Evolutionary conservation across 1,140 invertebrate genomes (phyloP), one percentile per base, ranked within the genome.

Genomic region (Cydia strobilella): DNA sequence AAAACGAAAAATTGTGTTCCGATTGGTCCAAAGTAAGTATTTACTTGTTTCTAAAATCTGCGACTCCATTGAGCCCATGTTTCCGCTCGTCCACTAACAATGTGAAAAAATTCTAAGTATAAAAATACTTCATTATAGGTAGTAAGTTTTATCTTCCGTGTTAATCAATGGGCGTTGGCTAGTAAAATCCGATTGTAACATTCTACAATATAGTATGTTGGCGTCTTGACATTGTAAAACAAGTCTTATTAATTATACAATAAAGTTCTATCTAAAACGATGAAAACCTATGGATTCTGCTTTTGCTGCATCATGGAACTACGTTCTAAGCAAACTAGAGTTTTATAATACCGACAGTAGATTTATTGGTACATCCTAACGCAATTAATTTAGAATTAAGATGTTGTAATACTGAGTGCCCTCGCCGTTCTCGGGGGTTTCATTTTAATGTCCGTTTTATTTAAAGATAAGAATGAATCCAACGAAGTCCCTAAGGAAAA

Each of bases 111-210:
- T 84, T 80, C 80, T 84, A 84, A 84, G 76, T 88, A 85, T 86
- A 88, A 89, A 90, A 91, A 90, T 90, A 87, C 87, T 90, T 87
- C 82, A 90, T 91, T 91, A 89, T 84, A 80, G 77, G 89, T 84
- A 80, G 77, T 83, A 82, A 82, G 75, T 82, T 85, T 88, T 89
- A 90, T 92, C 89, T 86, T 20, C 75, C 82, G 82, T 85, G 87
- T 90, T 89, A 88, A 92, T 90, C 90, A 89, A 81, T 87, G 87
- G 90, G 89, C 88, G 90, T 83, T 79, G 83, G 80, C 84, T 88
- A 90, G 83, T 85, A 84, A 85, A 86, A 84, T 84, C 80, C 76
- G 65, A 76, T 72, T 31, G 31, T 31, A n/a, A 39, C 77, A 73
- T 39, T 71, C 54, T 18, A 79, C 75, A 81, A 62, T 71, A 59